Evolutionary conservation across 2,113 vertebrate species (phyloP), one percentile per base, ranked within the genome.

Genomic region (Tichodroma muraria): DNA sequence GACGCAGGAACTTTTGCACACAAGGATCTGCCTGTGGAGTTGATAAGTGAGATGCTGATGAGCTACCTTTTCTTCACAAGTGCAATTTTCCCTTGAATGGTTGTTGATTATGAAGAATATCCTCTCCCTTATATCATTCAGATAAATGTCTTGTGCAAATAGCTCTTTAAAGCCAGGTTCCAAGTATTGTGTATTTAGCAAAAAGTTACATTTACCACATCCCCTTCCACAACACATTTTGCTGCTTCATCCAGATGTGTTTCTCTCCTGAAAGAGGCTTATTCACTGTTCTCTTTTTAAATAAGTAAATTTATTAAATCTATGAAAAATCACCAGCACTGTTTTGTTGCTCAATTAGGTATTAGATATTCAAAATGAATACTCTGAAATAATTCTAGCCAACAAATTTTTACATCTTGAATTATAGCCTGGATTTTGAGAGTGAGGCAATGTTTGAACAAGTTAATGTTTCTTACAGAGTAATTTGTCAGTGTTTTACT

Each of bases 41-140:
- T 88, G 90, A 92, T 92, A 95, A 94, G 88, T 2, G 11, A 95
- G 71, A 47, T 82, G 82, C 81, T 96, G 95, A 96, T 97, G 93
- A 96, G 86, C 81, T 90, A 49, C 70, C 30, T 95, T 97, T 95
- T 79, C 80, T 88, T 81, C 70, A 76, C 30, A 69, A 91, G 82
- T 47, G 84, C 76, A 96, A 96, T 96, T 96, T 97, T 92, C 84
- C 37, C 45, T 79, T 97, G 95, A 97, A 97, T 97, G 47, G 86
- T 80, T 72, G 94, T 96, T 97, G 96, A 97, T 97, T 95, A 94
- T 82, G 76, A 96, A 85, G 89, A 92, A 91, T 84, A 90, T 89
- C 47, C 54, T 81, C 50, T 38, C 50, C 54, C 31, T 91, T 88
- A 14, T 45, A 80, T 77, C 73, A 86, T 85, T 84, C 76, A 93